phyloP scores from a whole-genome alignment of 2,113 vertebrate genomes.

The Argyrosomus japonicus region DNA sequence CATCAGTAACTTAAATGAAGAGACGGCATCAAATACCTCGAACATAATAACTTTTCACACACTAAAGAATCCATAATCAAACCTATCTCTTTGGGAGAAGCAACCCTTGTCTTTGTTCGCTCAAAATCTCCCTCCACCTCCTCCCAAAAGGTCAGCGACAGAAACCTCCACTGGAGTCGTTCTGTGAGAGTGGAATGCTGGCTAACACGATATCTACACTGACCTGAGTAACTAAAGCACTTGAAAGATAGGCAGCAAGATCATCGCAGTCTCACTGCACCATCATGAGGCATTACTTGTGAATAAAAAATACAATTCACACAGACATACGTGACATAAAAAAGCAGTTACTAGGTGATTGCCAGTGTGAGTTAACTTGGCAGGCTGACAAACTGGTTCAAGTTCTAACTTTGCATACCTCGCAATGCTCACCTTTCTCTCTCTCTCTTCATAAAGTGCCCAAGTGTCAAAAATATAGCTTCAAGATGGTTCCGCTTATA shows the following conservation, averaged over 20 bases:
- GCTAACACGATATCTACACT: constrained; percentile 53
- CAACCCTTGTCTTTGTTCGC: neutral
- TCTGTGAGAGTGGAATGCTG: constrained; percentile 70
- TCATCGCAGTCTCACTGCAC: constrained; percentile 13
- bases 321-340: constrained; percentile 30
- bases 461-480: constrained; percentile 13
- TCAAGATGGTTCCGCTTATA: constrained; percentile 13
- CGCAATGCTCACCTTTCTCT: neutral
- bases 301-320: constrained; percentile 44
- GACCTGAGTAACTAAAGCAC: constrained; percentile 84
- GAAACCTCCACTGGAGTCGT: constrained; percentile 23
- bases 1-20: constrained; percentile 64
- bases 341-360: constrained; percentile 28
- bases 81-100: constrained; percentile 57
- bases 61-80: constrained; percentile 28
- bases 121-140: neutral
- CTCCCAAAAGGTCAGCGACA: constrained; percentile 30
- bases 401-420: constrained; percentile 22
- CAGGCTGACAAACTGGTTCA: constrained; percentile 41
- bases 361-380: constrained; percentile 30
- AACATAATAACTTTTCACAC: constrained; percentile 37
- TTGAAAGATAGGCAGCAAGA: constrained; percentile 61
- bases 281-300: constrained; percentile 64
- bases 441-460: constrained; percentile 47
- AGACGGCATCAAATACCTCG: constrained; percentile 30